Base-by-base conservation (phyloP, 2,888 invertebrate genomes). In the Drosophila lutescens region DNA sequence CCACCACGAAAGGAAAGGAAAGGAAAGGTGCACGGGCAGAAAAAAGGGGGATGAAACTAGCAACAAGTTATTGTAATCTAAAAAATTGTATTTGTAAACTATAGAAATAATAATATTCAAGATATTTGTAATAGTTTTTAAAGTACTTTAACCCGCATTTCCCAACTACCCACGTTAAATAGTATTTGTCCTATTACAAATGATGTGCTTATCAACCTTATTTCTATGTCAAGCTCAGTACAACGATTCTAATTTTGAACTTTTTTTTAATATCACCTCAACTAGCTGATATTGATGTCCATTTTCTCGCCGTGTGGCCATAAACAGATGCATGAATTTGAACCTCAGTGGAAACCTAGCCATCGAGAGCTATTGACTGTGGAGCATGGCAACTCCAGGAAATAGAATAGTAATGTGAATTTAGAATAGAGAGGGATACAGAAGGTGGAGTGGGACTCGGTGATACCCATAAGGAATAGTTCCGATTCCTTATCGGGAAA, bases 391-490 rank as follows among this genome's bases (percentile, higher is more conserved):
- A 10, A 38, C n/a, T 32, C 20, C 23, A 20, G 32, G 41, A 49
- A 62, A 49, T 60, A 26, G 50, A 63, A 65, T 51, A 65, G 36
- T 51, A 65, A 63, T 44, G 63, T 50, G 62, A 30, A 34, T 63
- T 32, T 17, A 12, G 10, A 17, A n/a, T 23, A 49, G 20, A 17
- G 2, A 8, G n/a, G n/a, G 12, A 10, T 20, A 20, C 47, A 26
- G 20, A 4, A 32, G 40, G 30, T n/a, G 10, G 7, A 41, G 7
- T 34, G 1, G 34, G 12, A 34, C 3, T 15, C 10, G 15, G 4
- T 9, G 15, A 15, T 23, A 15, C 26, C 56, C 23, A 26, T 26
- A 6, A 6, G 26, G 0, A 26, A 26, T 26, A 26, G 26, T 26
- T 26, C 26, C 4, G 26, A 26, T 61, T 6, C 8, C 12, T 12